Base-by-base conservation (phyloP, 2,888 invertebrate species). In the Stenotaenia linearis region DNA sequence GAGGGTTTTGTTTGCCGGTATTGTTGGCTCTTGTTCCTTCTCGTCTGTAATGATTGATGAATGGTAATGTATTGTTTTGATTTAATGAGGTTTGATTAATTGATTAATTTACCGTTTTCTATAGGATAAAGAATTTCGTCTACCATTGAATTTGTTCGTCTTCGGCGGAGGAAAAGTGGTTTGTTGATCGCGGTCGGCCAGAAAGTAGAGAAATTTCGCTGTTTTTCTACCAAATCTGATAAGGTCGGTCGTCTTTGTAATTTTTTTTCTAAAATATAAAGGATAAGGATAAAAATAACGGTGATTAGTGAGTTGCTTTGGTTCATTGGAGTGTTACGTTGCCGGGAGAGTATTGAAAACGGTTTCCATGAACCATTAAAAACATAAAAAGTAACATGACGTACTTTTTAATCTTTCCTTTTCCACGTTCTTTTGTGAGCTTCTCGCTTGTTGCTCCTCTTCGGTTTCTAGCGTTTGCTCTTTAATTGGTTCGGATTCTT, bases 101-200 rank as follows among this genome's bases (percentile, higher is more conserved):
- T n/a, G 18, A 25, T 4, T 28, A 5, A 18, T 28, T 69, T 69
- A 69, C 69, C 10, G 6, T 28, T 28, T 69, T 69, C 69, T 28
- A 69, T 25, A 15, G 25, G 69, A 28, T 2, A 25, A 10, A 69
- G 69, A 28, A 69, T 69, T 28, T 69, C 69, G 6, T 69, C 69
- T n/a, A 69, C 69, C 69, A 69, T 69, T 69, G 69, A 69, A n/a
- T 69, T 69, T n/a, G 50, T 50, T 28, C 69, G 23, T 25, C 69
- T 25, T 69, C 69, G 23, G 12, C 28, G 23, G 12, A 69, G 28
- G 3, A 69, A 69, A 15, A 10, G 25, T 12, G 69, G 15, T 25
- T 69, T 69, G 4, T 69, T 28, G 28, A 25, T n/a, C 12, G 25
- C 15, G n/a, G 6, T 10, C 1, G n/a, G 28, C 69, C 69, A 69